Evolutionary conservation across 2,113 vertebrate species (phyloP), one percentile per base, ranked within the genome.

Genomic region (Porphyrio hochstetteri): DNA sequence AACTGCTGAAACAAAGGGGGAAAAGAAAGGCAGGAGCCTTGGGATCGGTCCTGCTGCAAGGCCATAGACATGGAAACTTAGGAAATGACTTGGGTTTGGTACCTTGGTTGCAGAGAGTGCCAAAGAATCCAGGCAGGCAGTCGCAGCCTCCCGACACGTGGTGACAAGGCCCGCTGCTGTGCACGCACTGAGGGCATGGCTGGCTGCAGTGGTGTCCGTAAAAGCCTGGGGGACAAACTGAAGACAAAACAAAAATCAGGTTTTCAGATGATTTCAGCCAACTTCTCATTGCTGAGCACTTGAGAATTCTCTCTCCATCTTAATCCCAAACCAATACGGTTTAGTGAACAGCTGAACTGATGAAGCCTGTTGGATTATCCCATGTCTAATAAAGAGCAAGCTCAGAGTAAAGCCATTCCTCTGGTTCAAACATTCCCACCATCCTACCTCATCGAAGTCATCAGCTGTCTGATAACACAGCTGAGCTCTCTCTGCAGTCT

Each of bases 31-130:
- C 78, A 76, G 90, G 46, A 35, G 9, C 11, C n/a, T 29, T 6
- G 42, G 16, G 55, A 23, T 4, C 14, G 3, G 69, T 28, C 33
- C 24, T 5, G 6, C 55, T 52, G 71, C 42, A 46, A 46, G 59
- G 57, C 19, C 29, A 5, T 35, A 31, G 42, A 23, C 33, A 36
- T 24, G 21, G 56, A 27, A 67, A 42, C 6, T 10, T 24, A 14
- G 7, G 35, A 5, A 28, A 56, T 40, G n/a, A 10, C 20, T 0
- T 9, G 35, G 38, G 72, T n/a, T 80, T 42, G 2, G 97, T 98
- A 98, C 99, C 99, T 99, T 99, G 99, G 98, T 99, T 99, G 98
- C 99, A 99, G 95, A 99, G 98, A 1, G 98, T 96, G 14, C 99
- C 99, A 0, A 98, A 98, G 98, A 99, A 99, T 33, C 99, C 99